Percentiles rank a stretch among this genome's conserved stretches.
These are phyloP conservation scores for Urechis unicinctus DNA, from an alignment of 2,888 invertebrate species.

Conservation along the genomic window DNA sequence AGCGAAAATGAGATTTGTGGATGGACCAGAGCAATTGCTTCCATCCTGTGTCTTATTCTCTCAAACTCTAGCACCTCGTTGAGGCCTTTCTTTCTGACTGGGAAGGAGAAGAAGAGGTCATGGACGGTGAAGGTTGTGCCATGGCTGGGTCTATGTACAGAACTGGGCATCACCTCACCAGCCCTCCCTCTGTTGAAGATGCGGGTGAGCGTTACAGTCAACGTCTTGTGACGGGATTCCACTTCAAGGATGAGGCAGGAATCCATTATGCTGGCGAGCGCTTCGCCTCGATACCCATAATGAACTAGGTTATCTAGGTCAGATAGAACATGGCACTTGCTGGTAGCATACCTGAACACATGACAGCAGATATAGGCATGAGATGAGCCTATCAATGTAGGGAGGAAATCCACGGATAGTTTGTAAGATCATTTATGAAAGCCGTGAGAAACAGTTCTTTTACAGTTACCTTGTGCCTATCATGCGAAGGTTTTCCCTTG, in stretches of 20 bases:
- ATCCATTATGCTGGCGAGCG: slow-evolving; percentile 61
- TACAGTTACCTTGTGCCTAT: slow-evolving; percentile 56
- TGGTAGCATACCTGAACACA: slow-evolving; percentile 58
- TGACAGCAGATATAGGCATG: neutral
- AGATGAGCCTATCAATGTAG: too few relatives aligned
- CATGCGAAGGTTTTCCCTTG: slow-evolving; percentile 55
- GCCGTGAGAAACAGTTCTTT: neutral
- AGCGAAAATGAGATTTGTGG: slow-evolving; percentile 62
- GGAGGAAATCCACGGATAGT: too few relatives aligned
- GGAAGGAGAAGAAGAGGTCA: slow-evolving; percentile 61
- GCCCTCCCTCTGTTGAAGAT: slow-evolving; percentile 56
- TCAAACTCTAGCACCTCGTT: slow-evolving; percentile 58
- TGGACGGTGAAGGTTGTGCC: slow-evolving; percentile 70
- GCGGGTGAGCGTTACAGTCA: slow-evolving; percentile 57
- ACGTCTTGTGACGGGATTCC: slow-evolving; percentile 54
- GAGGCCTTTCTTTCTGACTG: slow-evolving; percentile 59
- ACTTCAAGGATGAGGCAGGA: slow-evolving; percentile 59
- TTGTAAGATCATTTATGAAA: neutral
- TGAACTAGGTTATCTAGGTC: slow-evolving; percentile 56
- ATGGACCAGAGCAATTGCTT: slow-evolving; percentile 63
- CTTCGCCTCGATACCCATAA: slow-evolving; percentile 67
- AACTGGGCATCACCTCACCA: slow-evolving; percentile 41
- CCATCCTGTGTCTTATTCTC: slow-evolving; percentile 58
- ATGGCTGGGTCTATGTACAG: slow-evolving; percentile 56
- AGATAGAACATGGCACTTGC: slow-evolving; percentile 58